Conservation (phyloP, 1,140 invertebrate species). For the Atta cephalotes region DNA sequence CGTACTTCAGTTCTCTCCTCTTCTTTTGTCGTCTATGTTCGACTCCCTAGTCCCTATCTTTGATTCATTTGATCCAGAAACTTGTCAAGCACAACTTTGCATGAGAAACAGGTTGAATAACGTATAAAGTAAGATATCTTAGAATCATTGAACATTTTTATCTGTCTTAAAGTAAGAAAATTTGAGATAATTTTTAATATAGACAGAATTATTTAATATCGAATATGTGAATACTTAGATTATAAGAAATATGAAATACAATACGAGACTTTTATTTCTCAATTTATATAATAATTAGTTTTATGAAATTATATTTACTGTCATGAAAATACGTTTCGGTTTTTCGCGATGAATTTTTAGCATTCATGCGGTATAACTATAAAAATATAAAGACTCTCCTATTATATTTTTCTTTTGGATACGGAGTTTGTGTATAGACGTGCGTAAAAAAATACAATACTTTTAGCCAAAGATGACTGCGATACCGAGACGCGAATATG, state of each 20-base stretch:
- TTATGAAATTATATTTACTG: background rate
- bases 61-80: conserved; percentile 4
- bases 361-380: background rate
- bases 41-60: background rate
- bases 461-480: conserved; percentile 14
- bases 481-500: conserved; percentile 11
- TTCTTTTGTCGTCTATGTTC: background rate
- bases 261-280: background rate
- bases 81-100: conserved; percentile 32
- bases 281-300: background rate
- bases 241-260: background rate
- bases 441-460: conserved; percentile 34
- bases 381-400: background rate
- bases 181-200: background rate
- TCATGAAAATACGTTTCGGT: background rate
- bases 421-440: conserved; percentile 16
- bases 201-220: background rate
- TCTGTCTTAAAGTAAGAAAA: background rate
- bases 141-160: background rate
- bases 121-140: background rate
- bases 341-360: background rate
- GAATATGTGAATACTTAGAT: background rate
- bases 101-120: background rate
- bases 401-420: conserved; percentile 8
- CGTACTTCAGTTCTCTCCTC: background rate